phyloP scores from a whole-genome alignment of 2,888 invertebrate species.

The Callinectes sapidus region DNA sequence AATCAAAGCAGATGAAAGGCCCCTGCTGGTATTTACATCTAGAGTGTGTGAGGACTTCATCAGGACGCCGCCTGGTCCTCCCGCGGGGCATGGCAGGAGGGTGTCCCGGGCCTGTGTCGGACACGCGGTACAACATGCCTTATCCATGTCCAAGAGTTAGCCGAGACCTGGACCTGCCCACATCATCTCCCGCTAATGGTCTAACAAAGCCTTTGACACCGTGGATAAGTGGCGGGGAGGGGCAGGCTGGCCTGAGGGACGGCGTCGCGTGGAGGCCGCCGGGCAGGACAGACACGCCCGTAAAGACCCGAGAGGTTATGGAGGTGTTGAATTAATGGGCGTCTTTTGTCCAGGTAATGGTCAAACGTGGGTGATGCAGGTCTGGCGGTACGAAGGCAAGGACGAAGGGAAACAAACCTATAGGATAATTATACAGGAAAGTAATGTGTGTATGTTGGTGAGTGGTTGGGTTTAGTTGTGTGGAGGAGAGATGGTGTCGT shows the following conservation, averaged over 20 bases:
- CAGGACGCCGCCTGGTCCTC: not conserved
- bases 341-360: constrained; percentile 5
- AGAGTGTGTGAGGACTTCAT: constrained; percentile 41
- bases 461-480: not conserved
- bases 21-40: not conserved
- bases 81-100: not conserved
- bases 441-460: not conserved
- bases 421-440: not conserved
- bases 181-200: constrained; percentile 60
- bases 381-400: not conserved
- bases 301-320: not conserved
- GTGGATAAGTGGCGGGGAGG: constrained; percentile 36
- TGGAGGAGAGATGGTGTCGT: not conserved
- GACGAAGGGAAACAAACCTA: not conserved
- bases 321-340: constrained; percentile 9
- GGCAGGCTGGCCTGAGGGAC: constrained; percentile 1
- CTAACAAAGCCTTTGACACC: constrained; percentile 65
- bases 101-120: constrained; percentile 34
- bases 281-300: not conserved
- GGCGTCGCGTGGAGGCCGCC: constrained; percentile 35
- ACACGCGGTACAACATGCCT: constrained; percentile 48
- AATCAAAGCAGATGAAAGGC: not conserved
- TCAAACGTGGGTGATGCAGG: not conserved
- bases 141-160: constrained; percentile 49
- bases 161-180: constrained; percentile 50